Base-by-base conservation (phyloP, 2,888 invertebrate genomes). In the Auanema sp. region DNA sequence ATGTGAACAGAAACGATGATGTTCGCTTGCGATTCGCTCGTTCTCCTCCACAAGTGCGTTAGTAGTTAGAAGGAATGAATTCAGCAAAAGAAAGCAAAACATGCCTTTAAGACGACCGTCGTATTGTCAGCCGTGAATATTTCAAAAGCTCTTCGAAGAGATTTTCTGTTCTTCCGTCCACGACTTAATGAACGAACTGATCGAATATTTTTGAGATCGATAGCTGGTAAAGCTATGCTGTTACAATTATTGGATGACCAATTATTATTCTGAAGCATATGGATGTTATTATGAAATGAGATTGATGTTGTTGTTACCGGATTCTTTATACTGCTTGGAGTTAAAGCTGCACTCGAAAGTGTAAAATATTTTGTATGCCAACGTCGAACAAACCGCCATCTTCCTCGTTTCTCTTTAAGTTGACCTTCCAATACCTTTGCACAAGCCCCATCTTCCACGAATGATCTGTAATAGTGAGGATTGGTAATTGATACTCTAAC, bases 361-460 rank as follows among this genome's bases (percentile, higher is more conserved):
- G 94, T 94, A 85, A 95, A 95, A 86, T 94, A 93, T 72, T 94
- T 87, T 5, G 93, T 94, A 74, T 93, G 89, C 94, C 94, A 95
- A 72, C 93, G 87, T 49, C 92, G 88, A 85, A 95, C 92, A 69
- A 95, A 87, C 76, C 92, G 88, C 93, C 93, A 94, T 23, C 92
- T 89, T 18, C 92, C 92, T 84, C 92, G 92, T 86, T 93, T 93
- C 86, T 93, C 92, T 84, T 92, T 92, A 47, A 93, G 86, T 83
- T 91, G 91, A 0, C 92, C 93, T 84, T 86, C 75, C 41, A 83
- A 68, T 44, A 74, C 68, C 43, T 69, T 71, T 10, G 65, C 66
- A 16, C 58, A 59, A 21, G 65, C 68, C 12, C 66, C 57, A 55
- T 71, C 74, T 41, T 71, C 68, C 21, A 74, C 65, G 47, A 72